Evolutionary conservation across 1,140 invertebrate genomes (phyloP).

Genomic region (Zaprionus lachaisei): DNA sequence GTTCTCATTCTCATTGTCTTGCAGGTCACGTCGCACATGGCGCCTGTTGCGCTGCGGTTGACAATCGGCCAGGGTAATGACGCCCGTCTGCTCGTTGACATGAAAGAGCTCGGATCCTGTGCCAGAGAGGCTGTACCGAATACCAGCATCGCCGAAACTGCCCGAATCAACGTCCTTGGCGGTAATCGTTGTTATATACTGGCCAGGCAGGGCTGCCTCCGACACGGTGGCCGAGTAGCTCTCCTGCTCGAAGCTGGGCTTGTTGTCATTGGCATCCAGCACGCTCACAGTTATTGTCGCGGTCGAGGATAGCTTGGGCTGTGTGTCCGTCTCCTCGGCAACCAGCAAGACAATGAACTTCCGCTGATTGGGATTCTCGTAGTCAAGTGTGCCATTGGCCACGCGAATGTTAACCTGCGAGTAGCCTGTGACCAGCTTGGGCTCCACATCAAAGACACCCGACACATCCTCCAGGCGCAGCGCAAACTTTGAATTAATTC

Average conservation of each 20-base stretch:
- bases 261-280: slow-evolving; percentile 95
- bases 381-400: slow-evolving; percentile 92
- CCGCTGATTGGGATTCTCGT: slow-evolving; percentile 95
- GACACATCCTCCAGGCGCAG: slow-evolving; percentile 91
- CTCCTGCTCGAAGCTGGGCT: slow-evolving; percentile 91
- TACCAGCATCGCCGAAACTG: slow-evolving; percentile 89
- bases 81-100: slow-evolving; percentile 92
- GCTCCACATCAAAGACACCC: slow-evolving; percentile 93
- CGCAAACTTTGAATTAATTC: slow-evolving; percentile 92
- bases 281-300: slow-evolving; percentile 94
- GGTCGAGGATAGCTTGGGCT: slow-evolving; percentile 91
- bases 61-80: slow-evolving; percentile 93
- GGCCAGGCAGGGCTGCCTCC: slow-evolving; percentile 90
- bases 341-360: slow-evolving; percentile 95
- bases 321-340: slow-evolving; percentile 92
- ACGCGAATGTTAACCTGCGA: slow-evolving; percentile 93
- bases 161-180: slow-evolving; percentile 94
- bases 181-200: slow-evolving; percentile 90
- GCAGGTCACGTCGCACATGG: slow-evolving; percentile 65
- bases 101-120: slow-evolving; percentile 92
- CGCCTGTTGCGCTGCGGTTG: slow-evolving; percentile 69
- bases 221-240: slow-evolving; percentile 89
- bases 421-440: slow-evolving; percentile 90
- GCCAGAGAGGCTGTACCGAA: slow-evolving; percentile 93
- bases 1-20: slow-evolving; percentile 38